Base-by-base conservation (phyloP, 1,140 invertebrate species). In the Eriocheir sinensis region DNA sequence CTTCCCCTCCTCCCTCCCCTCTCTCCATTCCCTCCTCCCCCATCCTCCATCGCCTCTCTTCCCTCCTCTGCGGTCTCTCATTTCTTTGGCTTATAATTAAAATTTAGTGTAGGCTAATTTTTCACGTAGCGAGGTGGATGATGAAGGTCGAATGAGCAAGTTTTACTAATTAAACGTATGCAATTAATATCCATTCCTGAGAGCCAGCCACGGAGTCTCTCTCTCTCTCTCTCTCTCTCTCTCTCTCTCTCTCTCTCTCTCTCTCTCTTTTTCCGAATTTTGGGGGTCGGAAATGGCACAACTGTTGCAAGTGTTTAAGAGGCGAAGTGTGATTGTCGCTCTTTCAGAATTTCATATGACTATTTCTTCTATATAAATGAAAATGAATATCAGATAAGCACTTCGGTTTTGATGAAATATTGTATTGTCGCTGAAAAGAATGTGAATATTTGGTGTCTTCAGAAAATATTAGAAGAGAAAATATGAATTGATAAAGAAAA, bases 161-260 rank as follows among this genome's bases (percentile, higher is more conserved):
- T 72, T 72, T 72, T 72, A 72, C 60, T 72, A 72, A 72, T 72
- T 72, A 72, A 72, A 72, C 60, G 21, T 72, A 72, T 72, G 60
- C 60, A 72, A 72, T 72, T 72, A 72, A 72, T 72, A 21, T 72
- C 60, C 60, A 72, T 72, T 72, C 60, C 60, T 72, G 60, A 72
- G 60, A 72, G 60, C 60, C 27, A 72, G 60, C 60, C 60, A 72
- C 21, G 60, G 60, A 72, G 60, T 72, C 60, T 72, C 60, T 72
- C 60, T 72, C 60, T 72, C 60, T 72, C 60, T 72, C 60, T 86
- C 83, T 36, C 34, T 86, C 83, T 86, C 34, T 86, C 34, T 86
- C 83, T 86, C 83, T 86, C 83, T 86, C 83, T 86, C 83, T 41
- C 40, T 40, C 40, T 41, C 40, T 86, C 83, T 41, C 34, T 41